These are phyloP conservation scores for Pentalonia nigronervosa DNA, from an alignment of 1,140 invertebrate species.

Conservation along the genomic window DNA sequence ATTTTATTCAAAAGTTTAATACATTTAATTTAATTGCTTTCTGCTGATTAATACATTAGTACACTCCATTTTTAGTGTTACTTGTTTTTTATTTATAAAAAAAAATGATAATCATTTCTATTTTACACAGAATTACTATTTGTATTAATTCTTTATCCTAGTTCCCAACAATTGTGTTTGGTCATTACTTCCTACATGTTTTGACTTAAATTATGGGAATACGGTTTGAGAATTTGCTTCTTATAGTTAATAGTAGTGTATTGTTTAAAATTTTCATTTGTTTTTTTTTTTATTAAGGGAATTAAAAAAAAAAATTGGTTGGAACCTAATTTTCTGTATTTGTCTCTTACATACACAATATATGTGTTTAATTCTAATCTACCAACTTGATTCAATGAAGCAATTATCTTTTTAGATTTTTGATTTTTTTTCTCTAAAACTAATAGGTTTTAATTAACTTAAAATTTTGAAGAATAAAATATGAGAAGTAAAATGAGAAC, in stretches of 20 bases:
- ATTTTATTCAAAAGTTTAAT: conserved; percentile 38
- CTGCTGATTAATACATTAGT: conserved; percentile 49
- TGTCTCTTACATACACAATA: background rate
- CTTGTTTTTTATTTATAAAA: conserved; percentile 53
- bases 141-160: background rate
- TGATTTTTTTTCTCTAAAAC: too few species aligned
- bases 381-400: too few species aligned
- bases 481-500: too few species aligned
- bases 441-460: too few species aligned
- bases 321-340: background rate
- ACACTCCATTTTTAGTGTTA: conserved; percentile 52
- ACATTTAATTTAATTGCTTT: conserved; percentile 40
- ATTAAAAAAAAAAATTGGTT: background rate
- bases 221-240: background rate
- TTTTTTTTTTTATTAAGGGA: background rate
- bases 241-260: background rate
- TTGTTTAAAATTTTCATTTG: background rate
- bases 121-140: conserved; percentile 22
- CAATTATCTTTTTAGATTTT: too few species aligned
- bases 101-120: conserved; percentile 42
- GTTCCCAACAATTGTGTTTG: background rate
- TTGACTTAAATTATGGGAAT: background rate
- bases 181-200: background rate
- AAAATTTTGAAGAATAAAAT: too few species aligned
- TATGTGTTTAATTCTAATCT: background rate